Evolutionary conservation across 1,140 invertebrate genomes (phyloP).

Genomic region (Magallana gigas): DNA sequence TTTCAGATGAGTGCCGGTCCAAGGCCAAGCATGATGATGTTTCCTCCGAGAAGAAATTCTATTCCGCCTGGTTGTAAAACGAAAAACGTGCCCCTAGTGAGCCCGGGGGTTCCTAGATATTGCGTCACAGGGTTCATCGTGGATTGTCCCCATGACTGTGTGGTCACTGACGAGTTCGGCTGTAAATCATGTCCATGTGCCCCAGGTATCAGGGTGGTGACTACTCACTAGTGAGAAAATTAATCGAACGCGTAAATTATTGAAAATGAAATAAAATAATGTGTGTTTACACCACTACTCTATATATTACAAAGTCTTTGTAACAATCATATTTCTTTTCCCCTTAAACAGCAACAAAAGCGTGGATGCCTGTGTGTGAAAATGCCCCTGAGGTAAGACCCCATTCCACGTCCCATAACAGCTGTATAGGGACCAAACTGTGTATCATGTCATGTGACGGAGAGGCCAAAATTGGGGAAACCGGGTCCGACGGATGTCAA

Average conservation of each 20-base stretch:
- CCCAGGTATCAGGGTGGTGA: slow-evolving; percentile 11
- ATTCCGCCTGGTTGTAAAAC: slow-evolving; percentile 8
- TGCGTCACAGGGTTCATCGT: slow-evolving; percentile 46
- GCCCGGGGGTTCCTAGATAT: slow-evolving; percentile 46
- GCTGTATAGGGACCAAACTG: slow-evolving; percentile 44
- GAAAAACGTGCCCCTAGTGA: slow-evolving; percentile 38
- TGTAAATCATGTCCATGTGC: slow-evolving; percentile 49
- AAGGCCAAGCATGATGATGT: background rate
- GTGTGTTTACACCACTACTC: too few relatives aligned
- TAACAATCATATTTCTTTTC: background rate
- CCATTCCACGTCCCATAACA: slow-evolving; percentile 37
- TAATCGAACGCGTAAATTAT: too few relatives aligned
- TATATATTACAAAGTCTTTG: too few relatives aligned
- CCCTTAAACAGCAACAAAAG: slow-evolving; percentile 9
- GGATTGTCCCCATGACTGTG: slow-evolving; percentile 39
- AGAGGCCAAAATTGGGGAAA: slow-evolving; percentile 44
- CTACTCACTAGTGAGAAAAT: too few relatives aligned
- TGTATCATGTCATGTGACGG: slow-evolving; percentile 54
- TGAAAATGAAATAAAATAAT: too few relatives aligned
- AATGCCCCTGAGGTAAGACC: background rate
- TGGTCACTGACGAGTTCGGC: slow-evolving; percentile 44
- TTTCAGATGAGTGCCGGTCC: slow-evolving; percentile 11
- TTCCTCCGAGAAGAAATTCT: slow-evolving; percentile 11
- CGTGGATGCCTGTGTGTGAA: slow-evolving; percentile 40
- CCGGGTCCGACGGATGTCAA: slow-evolving; percentile 50